Evolutionary conservation across 2,113 vertebrate species (phyloP).

Genomic region (Perca fluviatilis): DNA sequence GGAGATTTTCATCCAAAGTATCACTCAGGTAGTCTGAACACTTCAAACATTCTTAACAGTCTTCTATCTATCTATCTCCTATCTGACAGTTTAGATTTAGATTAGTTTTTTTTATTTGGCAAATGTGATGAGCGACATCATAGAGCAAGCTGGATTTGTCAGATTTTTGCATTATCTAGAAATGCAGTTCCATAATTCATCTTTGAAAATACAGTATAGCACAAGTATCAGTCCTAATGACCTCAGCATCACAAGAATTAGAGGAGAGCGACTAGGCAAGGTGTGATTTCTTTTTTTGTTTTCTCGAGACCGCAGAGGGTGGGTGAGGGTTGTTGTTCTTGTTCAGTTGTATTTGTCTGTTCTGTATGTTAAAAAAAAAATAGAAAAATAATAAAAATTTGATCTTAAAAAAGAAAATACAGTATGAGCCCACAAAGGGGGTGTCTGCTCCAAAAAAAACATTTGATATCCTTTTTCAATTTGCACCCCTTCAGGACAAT

Average conservation of each 20-base stretch:
- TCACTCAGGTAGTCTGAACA: constrained; percentile 89
- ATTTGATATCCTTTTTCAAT: background rate
- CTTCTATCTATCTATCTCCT: background rate
- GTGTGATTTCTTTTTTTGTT: too few relatives aligned
- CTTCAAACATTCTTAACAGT: background rate
- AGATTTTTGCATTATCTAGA: background rate
- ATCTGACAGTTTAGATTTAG: background rate
- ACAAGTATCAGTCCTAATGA: too few relatives aligned
- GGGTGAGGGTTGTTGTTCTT: too few relatives aligned
- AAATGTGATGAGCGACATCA: background rate
- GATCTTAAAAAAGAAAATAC: background rate
- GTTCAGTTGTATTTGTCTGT: too few relatives aligned
- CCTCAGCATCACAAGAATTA: too few relatives aligned
- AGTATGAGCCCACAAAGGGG: background rate
- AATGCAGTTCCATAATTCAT: background rate
- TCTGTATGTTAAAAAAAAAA: too few relatives aligned
- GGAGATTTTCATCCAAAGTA: constrained; percentile 96
- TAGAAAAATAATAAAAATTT: too few relatives aligned
- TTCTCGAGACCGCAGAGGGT: too few relatives aligned
- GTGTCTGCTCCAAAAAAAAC: background rate
- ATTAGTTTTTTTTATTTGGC: too few relatives aligned
- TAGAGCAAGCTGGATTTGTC: background rate
- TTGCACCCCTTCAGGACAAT: constrained; percentile 76
- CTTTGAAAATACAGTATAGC: background rate
- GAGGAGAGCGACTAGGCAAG: too few relatives aligned